Base-by-base conservation (phyloP, 2,888 invertebrate genomes). In the Caenorhabditis sp. region DNA sequence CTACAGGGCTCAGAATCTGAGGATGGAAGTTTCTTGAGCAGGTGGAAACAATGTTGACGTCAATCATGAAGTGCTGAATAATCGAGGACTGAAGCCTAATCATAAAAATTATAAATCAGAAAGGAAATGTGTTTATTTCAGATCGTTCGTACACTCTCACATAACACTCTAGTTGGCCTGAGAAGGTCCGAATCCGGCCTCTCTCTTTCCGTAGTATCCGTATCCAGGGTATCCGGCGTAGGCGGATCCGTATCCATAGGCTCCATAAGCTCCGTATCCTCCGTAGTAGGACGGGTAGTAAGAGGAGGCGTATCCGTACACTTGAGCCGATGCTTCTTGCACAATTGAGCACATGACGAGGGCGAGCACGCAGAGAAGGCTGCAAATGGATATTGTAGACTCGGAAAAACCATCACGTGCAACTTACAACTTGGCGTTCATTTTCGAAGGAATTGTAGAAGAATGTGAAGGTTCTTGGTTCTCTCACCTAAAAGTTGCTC, bases 221-320 rank as follows among this genome's bases (percentile, higher is more conserved):
- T 71, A 71, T 68, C n/a, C n/a, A n/a, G n/a, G n/a, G n/a, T n/a
- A n/a, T n/a, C 68, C 68, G 45, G 58, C 68, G 43, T 71, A 71
- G n/a, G 70, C 70, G 39, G 70, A 71, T 71, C 61, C 61, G 20
- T 53, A 53, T 55, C 70, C 70, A 30, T 71, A 71, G 45, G 45
- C 63, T 59, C 53, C 70, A 26, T 70, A 70, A 37, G 70, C 59
- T 65, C 65, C 70, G 22, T 70, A 70, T 48, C 55, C 59, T 55
- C 61, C 61, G 45, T 71, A 71, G 59, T 53, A 61, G 26, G 61
- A 61, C 52, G 61, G 61, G 35, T 71, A 71, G 46, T 55, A 53
- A 39, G 68, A 58, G 35, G 68, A 68, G 11, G 68, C 59, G 59
- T 68, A 68, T 58, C 68, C 68, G 24, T 52, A 52, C 48, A 59